These are phyloP conservation scores for Eustalomyia histrio DNA, from an alignment of 2,888 invertebrate species.

Conservation along the genomic window DNA sequence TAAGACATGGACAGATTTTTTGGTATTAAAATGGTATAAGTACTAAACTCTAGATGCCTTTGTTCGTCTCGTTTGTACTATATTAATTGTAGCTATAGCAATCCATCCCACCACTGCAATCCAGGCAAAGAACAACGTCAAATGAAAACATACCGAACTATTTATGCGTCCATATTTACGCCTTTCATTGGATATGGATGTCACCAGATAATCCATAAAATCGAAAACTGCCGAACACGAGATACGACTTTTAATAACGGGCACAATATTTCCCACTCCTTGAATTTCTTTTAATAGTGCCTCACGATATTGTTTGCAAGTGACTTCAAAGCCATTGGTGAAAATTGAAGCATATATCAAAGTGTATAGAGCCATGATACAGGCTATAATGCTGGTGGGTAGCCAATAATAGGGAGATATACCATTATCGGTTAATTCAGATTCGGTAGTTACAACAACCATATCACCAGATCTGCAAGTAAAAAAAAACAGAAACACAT, in stretches of 20 bases:
- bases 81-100: slow-evolving; percentile 80
- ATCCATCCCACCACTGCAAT: slow-evolving; percentile 82
- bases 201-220: slow-evolving; percentile 91
- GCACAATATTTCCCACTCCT: slow-evolving; percentile 78
- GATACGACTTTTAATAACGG: slow-evolving; percentile 81
- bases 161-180: slow-evolving; percentile 86
- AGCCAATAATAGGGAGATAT: slow-evolving; percentile 86
- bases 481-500: background rate
- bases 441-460: slow-evolving; percentile 83
- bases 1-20: too few relatives aligned
- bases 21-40: slow-evolving; percentile 53
- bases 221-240: slow-evolving; percentile 88
- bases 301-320: slow-evolving; percentile 88
- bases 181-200: slow-evolving; percentile 83
- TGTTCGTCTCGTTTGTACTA: slow-evolving; percentile 80
- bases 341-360: slow-evolving; percentile 85
- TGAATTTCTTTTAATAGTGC: slow-evolving; percentile 82
- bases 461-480: slow-evolving; percentile 84
- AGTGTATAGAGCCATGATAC: slow-evolving; percentile 84
- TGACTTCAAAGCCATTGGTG: slow-evolving; percentile 86
- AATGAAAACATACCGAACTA: slow-evolving; percentile 84
- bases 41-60: slow-evolving; percentile 73
- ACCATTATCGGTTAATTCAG: slow-evolving; percentile 82
- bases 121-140: slow-evolving; percentile 85
- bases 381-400: slow-evolving; percentile 83